Base-by-base conservation (phyloP, 1,140 invertebrate species). In the Berghia stephanieae region DNA sequence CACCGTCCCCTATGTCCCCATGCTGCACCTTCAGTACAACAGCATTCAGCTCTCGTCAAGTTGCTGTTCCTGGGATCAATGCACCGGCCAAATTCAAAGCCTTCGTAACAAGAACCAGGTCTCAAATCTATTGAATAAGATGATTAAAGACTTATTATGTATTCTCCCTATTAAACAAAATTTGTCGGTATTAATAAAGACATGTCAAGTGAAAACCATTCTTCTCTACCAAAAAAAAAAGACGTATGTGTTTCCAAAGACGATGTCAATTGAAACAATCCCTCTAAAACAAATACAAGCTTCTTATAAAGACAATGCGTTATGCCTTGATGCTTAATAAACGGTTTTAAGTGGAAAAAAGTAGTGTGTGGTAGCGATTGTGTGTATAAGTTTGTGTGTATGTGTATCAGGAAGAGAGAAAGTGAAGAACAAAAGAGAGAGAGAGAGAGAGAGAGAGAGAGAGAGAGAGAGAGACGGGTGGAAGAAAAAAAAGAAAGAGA, bases 1-100 rank as follows among this genome's bases (percentile, higher is more conserved):
- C 95, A 96, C 21, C 78, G 68, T 3, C 79, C 77, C 36, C 91
- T 89, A 0, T 94, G 94, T 1, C 92, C 90, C 94, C 95, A 96
- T 2, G 94, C 95, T 66, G 91, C 91, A 3, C 93, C 94, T 86
- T 92, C 92, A 0, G 93, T 94, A 85, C 94, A 96, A 84, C 94
- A 96, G 81, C 94, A 96, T 82, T 94, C 91, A 78, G 93, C 93
- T 78, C 90, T 91, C 0, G 93, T 94, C 74, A 94, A 91, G 18
- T 90, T 90, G 49, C 86, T 92, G 40, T 90, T 87, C 75, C 93
- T 87, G 0, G 92, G 91, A 42, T 90, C 88, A 2, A 89, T 87
- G 83, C 94, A 95, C 38, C 90, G 89, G 3, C 92, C 92, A 81
- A 83, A 80, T 27, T 86, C 82, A 84, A 93, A 94, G 34, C 88